phyloP scores from a whole-genome alignment of 2,113 vertebrate genomes.

The Sigmodon hispidus region DNA sequence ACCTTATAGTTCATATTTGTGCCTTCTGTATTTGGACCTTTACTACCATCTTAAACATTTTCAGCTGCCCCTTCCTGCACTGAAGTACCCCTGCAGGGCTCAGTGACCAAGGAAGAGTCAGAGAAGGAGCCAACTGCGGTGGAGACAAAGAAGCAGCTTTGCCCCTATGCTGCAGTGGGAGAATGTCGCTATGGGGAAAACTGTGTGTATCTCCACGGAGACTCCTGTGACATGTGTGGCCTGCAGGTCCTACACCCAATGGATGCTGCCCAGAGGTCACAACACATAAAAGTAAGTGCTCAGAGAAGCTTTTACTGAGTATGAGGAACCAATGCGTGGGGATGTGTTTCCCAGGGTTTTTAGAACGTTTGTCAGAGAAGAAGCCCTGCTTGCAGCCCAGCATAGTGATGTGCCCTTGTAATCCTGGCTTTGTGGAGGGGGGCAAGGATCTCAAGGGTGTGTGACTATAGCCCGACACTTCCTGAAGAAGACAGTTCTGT shows the following conservation, averaged over 20 bases:
- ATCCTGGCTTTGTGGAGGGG: not conserved
- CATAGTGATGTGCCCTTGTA: too few relatives aligned
- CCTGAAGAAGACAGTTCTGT: not conserved
- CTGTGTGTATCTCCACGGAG: conserved; percentile 98
- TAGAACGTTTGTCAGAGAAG: too few relatives aligned
- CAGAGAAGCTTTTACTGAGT: rapidly evolving
- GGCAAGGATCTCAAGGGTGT: not conserved
- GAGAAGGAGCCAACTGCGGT: conserved; percentile 87
- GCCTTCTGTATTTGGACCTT: not conserved
- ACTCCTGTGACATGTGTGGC: conserved; percentile 98
- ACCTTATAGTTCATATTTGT: not conserved
- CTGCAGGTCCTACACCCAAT: conserved; percentile 96
- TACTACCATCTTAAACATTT: conserved; percentile 67
- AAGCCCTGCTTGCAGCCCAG: not conserved
- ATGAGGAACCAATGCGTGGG: not conserved
- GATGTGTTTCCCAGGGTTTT: not conserved
- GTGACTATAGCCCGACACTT: not conserved
- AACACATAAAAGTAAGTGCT: conserved; percentile 94
- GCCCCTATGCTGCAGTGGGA: conserved; percentile 95
- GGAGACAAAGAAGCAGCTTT: conserved; percentile 93
- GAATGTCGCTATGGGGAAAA: conserved; percentile 98
- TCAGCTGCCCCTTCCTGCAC: conserved; percentile 86
- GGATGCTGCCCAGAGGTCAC: conserved; percentile 93
- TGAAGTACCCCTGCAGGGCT: conserved; percentile 87
- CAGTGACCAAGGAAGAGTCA: conserved; percentile 89